Percentiles rank a stretch among this genome's conserved stretches.
Evolutionary conservation across 2,113 vertebrate species (phyloP).

Genomic region (Ranitomeya variabilis): DNA sequence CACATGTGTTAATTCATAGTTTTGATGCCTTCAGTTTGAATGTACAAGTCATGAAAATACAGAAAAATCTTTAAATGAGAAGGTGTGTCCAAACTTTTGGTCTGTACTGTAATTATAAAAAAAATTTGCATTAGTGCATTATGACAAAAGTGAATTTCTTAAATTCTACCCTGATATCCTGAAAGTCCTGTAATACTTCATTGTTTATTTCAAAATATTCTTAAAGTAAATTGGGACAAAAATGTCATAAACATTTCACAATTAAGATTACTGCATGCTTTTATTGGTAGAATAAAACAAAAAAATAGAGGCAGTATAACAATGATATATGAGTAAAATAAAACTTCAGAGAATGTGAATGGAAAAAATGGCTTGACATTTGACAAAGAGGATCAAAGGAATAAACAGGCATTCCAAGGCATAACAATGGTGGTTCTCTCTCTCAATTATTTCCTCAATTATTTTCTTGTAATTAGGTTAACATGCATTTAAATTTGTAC

Average conservation of each 20-base stretch:
- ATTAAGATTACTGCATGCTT: background rate
- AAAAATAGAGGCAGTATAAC: background rate
- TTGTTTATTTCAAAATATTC: background rate
- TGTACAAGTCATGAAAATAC: no score
- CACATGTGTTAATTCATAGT: no score
- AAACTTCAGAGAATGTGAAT: background rate
- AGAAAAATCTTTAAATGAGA: no score
- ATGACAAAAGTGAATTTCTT: background rate
- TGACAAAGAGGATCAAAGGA: constrained; percentile 6
- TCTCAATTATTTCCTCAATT: constrained; percentile 40
- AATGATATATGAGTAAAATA: constrained; percentile 18
- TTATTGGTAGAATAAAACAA: background rate
- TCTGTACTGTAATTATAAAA: no score
- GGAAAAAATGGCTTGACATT: constrained; percentile 18
- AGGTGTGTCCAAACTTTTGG: no score
- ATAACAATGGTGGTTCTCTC: constrained; percentile 12
- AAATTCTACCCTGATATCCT: background rate
- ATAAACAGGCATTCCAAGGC: constrained; percentile 20
- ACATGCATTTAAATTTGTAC: constrained; percentile 25
- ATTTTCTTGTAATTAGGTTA: constrained; percentile 45
- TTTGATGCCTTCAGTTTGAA: no score
- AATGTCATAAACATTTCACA: background rate
- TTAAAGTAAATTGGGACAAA: background rate
- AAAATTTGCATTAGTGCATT: no score
- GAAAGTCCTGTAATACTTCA: background rate